A percentile compares a stretch with the other conserved stretches of the same genome.
phyloP scores from a whole-genome alignment of 2,113 vertebrate genomes.

The Triplophysa tibetana region DNA sequence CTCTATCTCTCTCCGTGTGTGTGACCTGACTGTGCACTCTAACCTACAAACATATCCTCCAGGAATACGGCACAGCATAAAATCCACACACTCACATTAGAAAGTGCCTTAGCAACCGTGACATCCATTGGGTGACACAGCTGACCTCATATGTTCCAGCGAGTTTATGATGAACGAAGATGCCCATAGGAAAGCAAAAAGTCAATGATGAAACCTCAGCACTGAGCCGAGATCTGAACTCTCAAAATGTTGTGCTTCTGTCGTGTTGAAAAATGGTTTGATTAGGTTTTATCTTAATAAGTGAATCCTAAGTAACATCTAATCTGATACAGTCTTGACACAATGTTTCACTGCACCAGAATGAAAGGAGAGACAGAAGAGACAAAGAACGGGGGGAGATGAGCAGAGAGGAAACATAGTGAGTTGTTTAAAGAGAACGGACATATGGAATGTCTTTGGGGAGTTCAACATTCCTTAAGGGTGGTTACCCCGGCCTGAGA shows the following conservation, averaged over 20 bases:
- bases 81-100: constrained; percentile 2
- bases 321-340: background rate
- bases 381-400: background rate
- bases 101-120: constrained; percentile 29
- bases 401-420: constrained; percentile 6
- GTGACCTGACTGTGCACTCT: constrained; percentile 17
- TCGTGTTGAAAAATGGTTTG: no score
- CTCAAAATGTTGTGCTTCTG: no score
- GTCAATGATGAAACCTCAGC: no score
- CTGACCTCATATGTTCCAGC: constrained; percentile 31
- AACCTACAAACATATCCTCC: constrained; percentile 22
- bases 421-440: constrained; percentile 9
- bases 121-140: constrained; percentile 26
- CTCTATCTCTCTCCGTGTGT: constrained; percentile 16
- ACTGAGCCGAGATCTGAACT: no score
- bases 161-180: background rate
- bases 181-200: background rate
- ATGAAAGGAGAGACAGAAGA: background rate
- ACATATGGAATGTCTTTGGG: constrained; percentile 41
- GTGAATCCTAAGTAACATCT: background rate
- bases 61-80: constrained; percentile 6
- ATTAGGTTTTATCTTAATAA: background rate
- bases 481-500: background rate
- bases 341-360: background rate
- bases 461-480: constrained; percentile 43